phyloP scores from a whole-genome alignment of 1,140 invertebrate species.

The Euglossa dilemma region DNA sequence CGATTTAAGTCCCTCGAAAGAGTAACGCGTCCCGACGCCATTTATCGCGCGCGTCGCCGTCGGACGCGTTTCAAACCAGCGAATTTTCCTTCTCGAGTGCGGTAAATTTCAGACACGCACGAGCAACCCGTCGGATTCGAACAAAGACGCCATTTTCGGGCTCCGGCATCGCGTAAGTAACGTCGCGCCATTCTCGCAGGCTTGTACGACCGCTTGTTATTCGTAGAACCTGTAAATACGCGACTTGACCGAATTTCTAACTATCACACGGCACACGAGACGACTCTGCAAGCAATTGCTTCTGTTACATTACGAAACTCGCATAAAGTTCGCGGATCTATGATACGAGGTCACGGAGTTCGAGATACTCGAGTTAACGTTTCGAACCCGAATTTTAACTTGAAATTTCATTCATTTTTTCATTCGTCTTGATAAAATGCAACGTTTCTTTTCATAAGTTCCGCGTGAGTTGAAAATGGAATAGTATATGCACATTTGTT shows the following conservation, averaged over 20 bases:
- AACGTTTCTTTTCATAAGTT: too few species aligned
- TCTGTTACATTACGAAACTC: neutral
- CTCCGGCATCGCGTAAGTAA: neutral
- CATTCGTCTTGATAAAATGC: too few species aligned
- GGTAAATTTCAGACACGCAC: neutral
- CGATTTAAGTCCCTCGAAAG: neutral
- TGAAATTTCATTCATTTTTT: too few species aligned
- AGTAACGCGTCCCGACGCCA: neutral
- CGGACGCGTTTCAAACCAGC: neutral
- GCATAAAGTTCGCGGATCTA: neutral
- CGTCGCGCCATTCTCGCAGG: neutral
- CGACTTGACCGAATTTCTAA: conserved; percentile 17
- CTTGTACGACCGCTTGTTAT: neutral
- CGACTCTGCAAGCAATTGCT: neutral
- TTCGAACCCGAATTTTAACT: too few species aligned
- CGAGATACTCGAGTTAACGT: too few species aligned
- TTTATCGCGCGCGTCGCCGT: neutral
- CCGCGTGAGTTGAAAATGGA: too few species aligned
- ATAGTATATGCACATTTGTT: too few species aligned
- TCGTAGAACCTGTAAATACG: conserved; percentile 1
- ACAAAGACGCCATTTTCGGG: neutral
- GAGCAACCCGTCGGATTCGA: neutral
- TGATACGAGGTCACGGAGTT: too few species aligned
- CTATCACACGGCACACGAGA: neutral
- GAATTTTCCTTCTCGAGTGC: neutral